Evolutionary conservation across 1,140 invertebrate species (phyloP).

Genomic region (Drosophila tropicalis): DNA sequence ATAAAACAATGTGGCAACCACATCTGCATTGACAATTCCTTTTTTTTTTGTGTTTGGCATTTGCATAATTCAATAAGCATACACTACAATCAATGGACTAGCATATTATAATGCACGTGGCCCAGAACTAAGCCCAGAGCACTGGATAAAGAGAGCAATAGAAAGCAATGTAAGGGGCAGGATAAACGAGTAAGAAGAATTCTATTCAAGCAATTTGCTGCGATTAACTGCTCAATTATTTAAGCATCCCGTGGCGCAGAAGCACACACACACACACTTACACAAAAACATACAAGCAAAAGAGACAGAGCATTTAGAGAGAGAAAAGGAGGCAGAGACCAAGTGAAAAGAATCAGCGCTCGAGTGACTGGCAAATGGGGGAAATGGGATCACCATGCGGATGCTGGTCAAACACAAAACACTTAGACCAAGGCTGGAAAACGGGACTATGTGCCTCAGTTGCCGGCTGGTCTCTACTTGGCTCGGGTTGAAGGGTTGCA

Average conservation of each 20-base stretch:
- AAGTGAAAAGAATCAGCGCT: slow-evolving; percentile 53
- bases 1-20: slow-evolving; percentile 7
- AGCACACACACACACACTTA: neutral
- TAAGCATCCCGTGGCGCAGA: slow-evolving; percentile 65
- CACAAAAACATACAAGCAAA: neutral
- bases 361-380: slow-evolving; percentile 29
- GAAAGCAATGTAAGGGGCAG: neutral
- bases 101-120: slow-evolving; percentile 64
- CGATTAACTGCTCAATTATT: slow-evolving; percentile 82
- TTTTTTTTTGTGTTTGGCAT: slow-evolving; percentile 48
- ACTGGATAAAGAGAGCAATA: slow-evolving; percentile 5
- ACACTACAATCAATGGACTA: slow-evolving; percentile 61
- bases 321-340: slow-evolving; percentile 12
- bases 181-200: slow-evolving; percentile 39
- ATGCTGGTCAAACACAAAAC: slow-evolving; percentile 61
- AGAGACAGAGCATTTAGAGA: neutral
- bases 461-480: neutral
- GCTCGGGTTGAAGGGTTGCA: slow-evolving; percentile 58
- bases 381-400: slow-evolving; percentile 34
- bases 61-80: slow-evolving; percentile 78
- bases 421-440: slow-evolving; percentile 57
- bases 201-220: slow-evolving; percentile 78
- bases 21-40: slow-evolving; percentile 62
- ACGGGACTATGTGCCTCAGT: neutral
- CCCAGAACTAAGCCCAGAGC: neutral